Conservation (phyloP, 2,888 invertebrate genomes). For the Mythimna loreyi region DNA sequence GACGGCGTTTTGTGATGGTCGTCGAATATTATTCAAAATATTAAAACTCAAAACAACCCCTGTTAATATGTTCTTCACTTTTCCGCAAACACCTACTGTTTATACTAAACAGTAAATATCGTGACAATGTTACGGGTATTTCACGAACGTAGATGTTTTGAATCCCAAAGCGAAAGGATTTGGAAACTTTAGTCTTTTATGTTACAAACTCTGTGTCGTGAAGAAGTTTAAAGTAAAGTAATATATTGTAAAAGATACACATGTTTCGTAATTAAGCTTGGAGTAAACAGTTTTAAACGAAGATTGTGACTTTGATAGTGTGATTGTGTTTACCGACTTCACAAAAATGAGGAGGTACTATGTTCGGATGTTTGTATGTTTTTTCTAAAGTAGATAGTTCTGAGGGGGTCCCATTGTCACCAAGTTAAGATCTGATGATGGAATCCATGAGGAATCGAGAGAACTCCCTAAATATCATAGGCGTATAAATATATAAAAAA, state of each 20-base stretch:
- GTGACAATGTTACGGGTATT: not conserved
- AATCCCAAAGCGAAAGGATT: constrained; percentile 33
- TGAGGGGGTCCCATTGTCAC: too few species aligned
- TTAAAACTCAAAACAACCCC: not conserved
- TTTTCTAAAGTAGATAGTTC: too few species aligned
- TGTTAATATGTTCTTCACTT: not conserved
- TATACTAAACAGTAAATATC: constrained; percentile 11
- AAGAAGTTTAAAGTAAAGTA: constrained; percentile 34
- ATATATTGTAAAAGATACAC: constrained; percentile 36
- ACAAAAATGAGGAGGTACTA: too few species aligned
- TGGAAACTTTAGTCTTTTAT: constrained; percentile 24
- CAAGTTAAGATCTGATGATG: too few species aligned
- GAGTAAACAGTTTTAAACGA: constrained; percentile 25
- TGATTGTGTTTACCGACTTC: too few species aligned
- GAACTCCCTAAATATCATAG: too few species aligned
- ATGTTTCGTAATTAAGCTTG: constrained; percentile 26
- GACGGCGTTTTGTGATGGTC: too few species aligned
- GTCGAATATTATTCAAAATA: not conserved
- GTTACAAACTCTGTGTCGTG: constrained; percentile 32
- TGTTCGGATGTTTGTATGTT: too few species aligned
- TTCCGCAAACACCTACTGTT: not conserved
- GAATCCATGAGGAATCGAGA: too few species aligned
- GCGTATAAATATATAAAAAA: too few species aligned
- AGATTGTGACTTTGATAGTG: too few species aligned
- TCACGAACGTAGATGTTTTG: constrained; percentile 11